Conservation (phyloP, 2,888 invertebrate species). For the Schizaphis graminum region DNA sequence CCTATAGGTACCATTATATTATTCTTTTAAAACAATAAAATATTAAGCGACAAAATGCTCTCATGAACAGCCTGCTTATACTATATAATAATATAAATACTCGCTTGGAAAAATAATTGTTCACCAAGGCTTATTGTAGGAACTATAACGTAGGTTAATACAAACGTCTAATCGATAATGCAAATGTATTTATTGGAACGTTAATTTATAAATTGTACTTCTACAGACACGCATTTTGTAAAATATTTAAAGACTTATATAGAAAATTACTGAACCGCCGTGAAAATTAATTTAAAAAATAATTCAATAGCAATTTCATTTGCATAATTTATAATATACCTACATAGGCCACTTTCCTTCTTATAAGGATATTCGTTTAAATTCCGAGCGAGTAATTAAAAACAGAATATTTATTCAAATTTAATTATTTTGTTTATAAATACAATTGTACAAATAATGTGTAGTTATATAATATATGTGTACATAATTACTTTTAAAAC, state of each 20-base stretch:
- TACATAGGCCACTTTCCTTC: not conserved
- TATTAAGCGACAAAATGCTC: not conserved
- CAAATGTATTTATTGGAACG: not conserved
- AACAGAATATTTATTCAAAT: not conserved
- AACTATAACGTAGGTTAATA: not conserved
- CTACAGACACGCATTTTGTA: not conserved
- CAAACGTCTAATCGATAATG: not conserved
- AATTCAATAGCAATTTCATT: not conserved
- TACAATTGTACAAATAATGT: not conserved
- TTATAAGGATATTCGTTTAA: not conserved
- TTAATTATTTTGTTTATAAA: not conserved
- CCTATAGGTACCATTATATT: not conserved
- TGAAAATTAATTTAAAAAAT: constrained; percentile 4
- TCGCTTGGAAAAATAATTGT: not conserved
- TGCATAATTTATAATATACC: not conserved
- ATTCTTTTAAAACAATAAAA: not conserved
- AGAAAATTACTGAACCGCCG: not conserved
- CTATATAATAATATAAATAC: not conserved
- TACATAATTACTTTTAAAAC: not conserved
- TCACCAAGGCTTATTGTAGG: not conserved
- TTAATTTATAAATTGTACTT: not conserved
- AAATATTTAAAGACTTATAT: not conserved
- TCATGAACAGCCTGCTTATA: not conserved
- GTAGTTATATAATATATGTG: not conserved
- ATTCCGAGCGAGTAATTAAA: not conserved